Conservation (phyloP, 2,888 invertebrate genomes). For the Drosophila peninsularis region DNA sequence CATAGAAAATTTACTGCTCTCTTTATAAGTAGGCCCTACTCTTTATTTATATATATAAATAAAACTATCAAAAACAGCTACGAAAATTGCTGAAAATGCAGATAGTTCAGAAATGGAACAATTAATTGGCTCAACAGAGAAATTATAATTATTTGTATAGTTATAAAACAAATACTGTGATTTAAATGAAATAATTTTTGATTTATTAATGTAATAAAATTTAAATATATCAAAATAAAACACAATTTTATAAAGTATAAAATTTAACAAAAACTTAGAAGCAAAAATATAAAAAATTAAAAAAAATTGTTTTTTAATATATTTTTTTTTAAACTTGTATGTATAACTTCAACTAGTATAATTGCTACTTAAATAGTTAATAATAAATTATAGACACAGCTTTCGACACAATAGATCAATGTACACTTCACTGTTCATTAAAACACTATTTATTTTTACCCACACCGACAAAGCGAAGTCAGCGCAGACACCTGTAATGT, state of each 20-base stretch:
- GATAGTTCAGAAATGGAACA: not conserved
- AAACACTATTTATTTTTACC: not conserved
- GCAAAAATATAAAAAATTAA: too few relatives aligned
- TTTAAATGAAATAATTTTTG: not conserved
- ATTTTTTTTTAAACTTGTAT: too few relatives aligned
- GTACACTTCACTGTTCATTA: not conserved
- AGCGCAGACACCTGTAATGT: not conserved
- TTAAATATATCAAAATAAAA: too few relatives aligned
- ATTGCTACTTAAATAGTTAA: not conserved
- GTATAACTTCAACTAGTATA: not conserved
- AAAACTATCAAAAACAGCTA: not conserved
- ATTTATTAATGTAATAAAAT: not conserved
- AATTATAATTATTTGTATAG: not conserved
- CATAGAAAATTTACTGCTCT: slow-evolving; percentile 15
- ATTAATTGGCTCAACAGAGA: not conserved
- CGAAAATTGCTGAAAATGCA: slow-evolving; percentile 8
- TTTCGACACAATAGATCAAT: not conserved
- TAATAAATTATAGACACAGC: not conserved
- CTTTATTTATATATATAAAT: not conserved
- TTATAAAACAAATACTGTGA: not conserved
- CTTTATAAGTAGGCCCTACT: slow-evolving; percentile 17
- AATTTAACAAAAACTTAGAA: too few relatives aligned
- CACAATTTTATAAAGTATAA: too few relatives aligned
- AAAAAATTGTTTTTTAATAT: too few relatives aligned
- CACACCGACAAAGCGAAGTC: not conserved